These are phyloP conservation scores for Sitta europaea DNA, from an alignment of 2,113 vertebrate species.

Conservation along the genomic window DNA sequence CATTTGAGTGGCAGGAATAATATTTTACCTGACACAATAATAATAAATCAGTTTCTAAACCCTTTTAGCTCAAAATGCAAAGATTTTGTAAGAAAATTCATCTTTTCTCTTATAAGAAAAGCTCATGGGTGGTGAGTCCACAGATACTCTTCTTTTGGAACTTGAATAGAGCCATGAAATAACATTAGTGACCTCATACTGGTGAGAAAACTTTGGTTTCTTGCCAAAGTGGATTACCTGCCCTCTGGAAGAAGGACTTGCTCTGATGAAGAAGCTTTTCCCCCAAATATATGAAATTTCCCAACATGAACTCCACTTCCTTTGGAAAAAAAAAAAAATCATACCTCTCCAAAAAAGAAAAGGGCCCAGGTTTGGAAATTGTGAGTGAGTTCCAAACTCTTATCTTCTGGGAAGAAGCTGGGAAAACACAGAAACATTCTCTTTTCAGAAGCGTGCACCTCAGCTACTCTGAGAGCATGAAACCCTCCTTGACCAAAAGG, in stretches of 20 bases:
- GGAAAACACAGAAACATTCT: neutral
- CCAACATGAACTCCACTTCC: neutral
- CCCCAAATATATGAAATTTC: neutral
- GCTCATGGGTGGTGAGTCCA: neutral
- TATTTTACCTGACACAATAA: neutral
- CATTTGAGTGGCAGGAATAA: neutral
- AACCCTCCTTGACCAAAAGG: neutral
- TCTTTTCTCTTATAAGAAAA: neutral
- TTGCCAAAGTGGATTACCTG: neutral
- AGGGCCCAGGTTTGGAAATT: accelerated
- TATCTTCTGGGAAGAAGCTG: neutral
- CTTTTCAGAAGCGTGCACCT: neutral
- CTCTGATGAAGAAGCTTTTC: neutral
- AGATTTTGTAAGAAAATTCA: neutral
- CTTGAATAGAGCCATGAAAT: neutral
- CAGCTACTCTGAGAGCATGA: no score
- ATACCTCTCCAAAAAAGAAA: neutral
- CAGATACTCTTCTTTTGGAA: neutral
- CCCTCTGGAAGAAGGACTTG: neutral
- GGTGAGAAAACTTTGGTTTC: neutral
- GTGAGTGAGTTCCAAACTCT: neutral
- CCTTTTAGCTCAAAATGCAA: neutral
- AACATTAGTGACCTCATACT: neutral
- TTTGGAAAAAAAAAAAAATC: neutral
- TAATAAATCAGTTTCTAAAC: neutral